Evolutionary conservation across 2,113 vertebrate species (phyloP).

Genomic region (Nycticebus coucang): DNA sequence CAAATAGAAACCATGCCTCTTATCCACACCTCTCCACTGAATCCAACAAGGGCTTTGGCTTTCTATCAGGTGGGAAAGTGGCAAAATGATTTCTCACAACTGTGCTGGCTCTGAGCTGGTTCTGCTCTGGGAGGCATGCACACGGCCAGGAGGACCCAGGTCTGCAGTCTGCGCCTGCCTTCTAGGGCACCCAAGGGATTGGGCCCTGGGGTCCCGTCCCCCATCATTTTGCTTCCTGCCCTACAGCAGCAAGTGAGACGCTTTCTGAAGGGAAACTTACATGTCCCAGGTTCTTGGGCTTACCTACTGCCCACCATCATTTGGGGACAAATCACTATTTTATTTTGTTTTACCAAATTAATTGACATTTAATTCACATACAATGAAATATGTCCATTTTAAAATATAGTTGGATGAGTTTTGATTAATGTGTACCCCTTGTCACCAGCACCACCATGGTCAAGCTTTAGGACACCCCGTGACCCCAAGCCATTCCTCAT

Average conservation of each 20-base stretch:
- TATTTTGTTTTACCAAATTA: not conserved
- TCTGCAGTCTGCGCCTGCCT: not conserved
- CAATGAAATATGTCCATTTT: not conserved
- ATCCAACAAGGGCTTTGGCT: slow-evolving; percentile 58
- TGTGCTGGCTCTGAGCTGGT: not conserved
- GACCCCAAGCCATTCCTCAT: accelerated
- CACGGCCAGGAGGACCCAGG: not conserved
- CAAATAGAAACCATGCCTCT: slow-evolving; percentile 41
- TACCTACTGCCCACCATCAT: not conserved
- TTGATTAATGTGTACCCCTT: not conserved
- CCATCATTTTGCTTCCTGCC: not conserved
- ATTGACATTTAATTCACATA: not conserved
- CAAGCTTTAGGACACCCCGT: not conserved
- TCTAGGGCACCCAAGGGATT: accelerated
- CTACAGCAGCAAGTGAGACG: not conserved
- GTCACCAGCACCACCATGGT: not conserved
- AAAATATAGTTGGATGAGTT: not conserved
- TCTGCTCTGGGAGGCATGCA: not conserved
- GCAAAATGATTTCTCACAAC: not conserved
- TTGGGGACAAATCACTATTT: not conserved
- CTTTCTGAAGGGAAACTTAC: not conserved
- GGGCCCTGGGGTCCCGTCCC: too few relatives aligned
- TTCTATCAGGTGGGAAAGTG: slow-evolving; percentile 4
- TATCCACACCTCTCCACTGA: slow-evolving; percentile 58
- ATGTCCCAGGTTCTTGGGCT: not conserved